phyloP scores from a whole-genome alignment of 2,797 vertebrate species.

The Pipistrellus pygmaeus region DNA sequence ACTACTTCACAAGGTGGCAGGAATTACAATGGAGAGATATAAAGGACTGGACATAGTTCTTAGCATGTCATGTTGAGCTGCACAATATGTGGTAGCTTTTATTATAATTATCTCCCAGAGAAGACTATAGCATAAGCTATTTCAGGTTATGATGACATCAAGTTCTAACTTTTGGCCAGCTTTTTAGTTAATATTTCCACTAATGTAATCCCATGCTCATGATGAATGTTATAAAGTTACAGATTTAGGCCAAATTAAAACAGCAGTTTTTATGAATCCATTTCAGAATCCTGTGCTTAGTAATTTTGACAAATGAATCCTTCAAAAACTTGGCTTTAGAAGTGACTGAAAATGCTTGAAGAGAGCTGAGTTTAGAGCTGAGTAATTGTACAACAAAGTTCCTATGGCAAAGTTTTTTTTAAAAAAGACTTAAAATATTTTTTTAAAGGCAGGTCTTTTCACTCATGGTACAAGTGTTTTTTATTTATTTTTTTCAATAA shows the following conservation, averaged over 20 bases:
- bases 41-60: neutral
- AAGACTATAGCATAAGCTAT: constrained; percentile 40
- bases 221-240: constrained; percentile 48
- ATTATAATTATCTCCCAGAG: constrained; percentile 42
- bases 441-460: constrained; percentile 8
- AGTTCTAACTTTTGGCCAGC: constrained; percentile 62
- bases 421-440: neutral
- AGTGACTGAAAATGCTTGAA: constrained; percentile 63
- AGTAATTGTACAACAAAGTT: constrained; percentile 61
- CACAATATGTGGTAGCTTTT: constrained; percentile 1
- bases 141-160: constrained; percentile 38
- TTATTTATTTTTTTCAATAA: constrained; percentile 14
- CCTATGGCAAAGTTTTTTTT: constrained; percentile 19
- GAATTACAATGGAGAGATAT: neutral
- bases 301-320: constrained; percentile 80
- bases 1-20: neutral
- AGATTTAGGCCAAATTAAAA: constrained; percentile 76
- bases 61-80: neutral
- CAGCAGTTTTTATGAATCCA: constrained; percentile 71
- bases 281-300: constrained; percentile 68
- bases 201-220: constrained; percentile 52
- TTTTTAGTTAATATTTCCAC: constrained; percentile 69
- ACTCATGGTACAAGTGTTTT: neutral
- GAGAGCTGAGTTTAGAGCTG: constrained; percentile 49
- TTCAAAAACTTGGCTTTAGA: constrained; percentile 74